Conservation (phyloP, 2,797 vertebrate genomes). For the Sebastes kiyomatsui region DNA sequence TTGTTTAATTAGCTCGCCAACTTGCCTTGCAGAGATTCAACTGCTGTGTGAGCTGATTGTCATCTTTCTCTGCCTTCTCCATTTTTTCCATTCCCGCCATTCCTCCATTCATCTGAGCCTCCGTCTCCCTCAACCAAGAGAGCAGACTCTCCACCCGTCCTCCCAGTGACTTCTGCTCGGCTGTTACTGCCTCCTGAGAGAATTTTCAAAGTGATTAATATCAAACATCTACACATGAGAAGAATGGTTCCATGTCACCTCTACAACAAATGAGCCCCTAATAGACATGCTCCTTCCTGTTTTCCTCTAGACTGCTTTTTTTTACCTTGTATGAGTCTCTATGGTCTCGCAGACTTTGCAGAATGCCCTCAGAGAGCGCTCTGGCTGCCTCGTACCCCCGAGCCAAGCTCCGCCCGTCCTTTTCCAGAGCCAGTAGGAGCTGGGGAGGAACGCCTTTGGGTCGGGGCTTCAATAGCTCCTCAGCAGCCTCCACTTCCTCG, state of each 20-base stretch:
- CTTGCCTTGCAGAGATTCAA: constrained; percentile 84
- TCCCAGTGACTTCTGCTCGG: constrained; percentile 82
- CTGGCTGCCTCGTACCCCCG: constrained; percentile 86
- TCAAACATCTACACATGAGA: neutral
- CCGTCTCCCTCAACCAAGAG: constrained; percentile 74
- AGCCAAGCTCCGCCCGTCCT: constrained; percentile 90
- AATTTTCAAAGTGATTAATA: neutral
- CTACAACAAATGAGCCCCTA: neutral
- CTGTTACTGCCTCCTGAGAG: constrained; percentile 75
- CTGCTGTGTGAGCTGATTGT: constrained; percentile 68
- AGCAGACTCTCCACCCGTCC: constrained; percentile 70
- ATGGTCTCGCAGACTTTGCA: constrained; percentile 81
- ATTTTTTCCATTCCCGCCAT: constrained; percentile 56
- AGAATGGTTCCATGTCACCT: neutral
- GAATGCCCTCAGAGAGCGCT: constrained; percentile 77
- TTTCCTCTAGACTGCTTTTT: neutral
- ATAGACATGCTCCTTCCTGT: neutral
- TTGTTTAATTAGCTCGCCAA: neutral
- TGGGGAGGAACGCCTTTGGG: constrained; percentile 90
- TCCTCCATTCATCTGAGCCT: constrained; percentile 68
- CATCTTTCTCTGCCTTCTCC: constrained; percentile 36
- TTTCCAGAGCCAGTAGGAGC: constrained; percentile 90
- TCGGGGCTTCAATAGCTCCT: constrained; percentile 80
- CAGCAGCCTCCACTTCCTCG: constrained; percentile 84
- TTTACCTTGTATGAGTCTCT: constrained; percentile 86